These are phyloP conservation scores for Acrobeloides nanus DNA, from an alignment of 2,888 invertebrate species.

Conservation along the genomic window DNA sequence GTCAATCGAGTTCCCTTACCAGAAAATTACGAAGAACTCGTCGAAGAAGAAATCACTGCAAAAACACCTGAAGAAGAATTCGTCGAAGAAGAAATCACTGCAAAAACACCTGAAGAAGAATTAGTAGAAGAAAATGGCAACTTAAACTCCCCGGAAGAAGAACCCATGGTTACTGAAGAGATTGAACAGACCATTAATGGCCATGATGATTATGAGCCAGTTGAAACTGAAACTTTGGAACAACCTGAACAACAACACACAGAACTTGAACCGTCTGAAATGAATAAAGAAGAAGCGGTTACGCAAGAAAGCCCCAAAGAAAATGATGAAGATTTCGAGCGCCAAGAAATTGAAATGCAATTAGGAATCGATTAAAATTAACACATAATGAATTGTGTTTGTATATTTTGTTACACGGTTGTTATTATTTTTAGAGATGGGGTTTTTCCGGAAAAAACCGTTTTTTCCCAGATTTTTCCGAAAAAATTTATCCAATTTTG, in stretches of 20 bases:
- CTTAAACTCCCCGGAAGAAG: too few relatives aligned
- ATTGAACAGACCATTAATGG: background rate
- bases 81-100: too few relatives aligned
- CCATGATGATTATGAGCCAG: background rate
- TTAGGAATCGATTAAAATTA: slow-evolving; percentile 12
- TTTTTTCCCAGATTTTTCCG: too few relatives aligned
- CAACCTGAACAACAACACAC: background rate
- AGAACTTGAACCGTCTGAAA: background rate
- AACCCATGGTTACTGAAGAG: background rate
- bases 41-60: background rate
- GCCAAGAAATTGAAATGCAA: slow-evolving; percentile 10
- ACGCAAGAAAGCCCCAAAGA: background rate
- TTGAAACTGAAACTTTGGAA: too few relatives aligned
- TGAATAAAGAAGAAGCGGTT: background rate
- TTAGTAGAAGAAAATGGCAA: too few relatives aligned
- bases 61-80: background rate
- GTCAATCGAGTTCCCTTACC: slow-evolving; percentile 10
- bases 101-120: too few relatives aligned
- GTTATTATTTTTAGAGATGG: too few relatives aligned
- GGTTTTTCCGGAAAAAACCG: too few relatives aligned
- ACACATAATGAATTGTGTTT: too few relatives aligned
- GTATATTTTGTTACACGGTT: too few relatives aligned
- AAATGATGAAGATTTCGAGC: slow-evolving; percentile 7
- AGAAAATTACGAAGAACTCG: background rate
- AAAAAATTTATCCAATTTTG: too few relatives aligned